Conservation (phyloP, 2,113 vertebrate species). For the Micromys minutus region DNA sequence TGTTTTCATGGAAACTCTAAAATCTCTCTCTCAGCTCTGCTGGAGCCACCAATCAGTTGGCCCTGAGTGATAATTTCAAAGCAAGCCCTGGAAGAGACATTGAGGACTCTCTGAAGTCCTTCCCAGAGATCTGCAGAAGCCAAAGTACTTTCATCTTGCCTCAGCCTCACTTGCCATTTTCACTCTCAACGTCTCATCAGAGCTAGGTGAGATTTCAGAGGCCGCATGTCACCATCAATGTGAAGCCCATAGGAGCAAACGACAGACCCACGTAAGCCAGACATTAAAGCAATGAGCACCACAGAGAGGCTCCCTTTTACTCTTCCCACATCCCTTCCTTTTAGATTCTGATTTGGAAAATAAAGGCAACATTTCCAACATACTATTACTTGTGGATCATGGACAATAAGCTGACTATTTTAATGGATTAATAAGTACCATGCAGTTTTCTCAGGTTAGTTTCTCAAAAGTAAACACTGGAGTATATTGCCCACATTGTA, state of each 20-base stretch:
- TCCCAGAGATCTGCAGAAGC: background rate
- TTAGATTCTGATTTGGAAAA: slow-evolving; percentile 34
- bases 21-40: background rate
- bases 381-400: slow-evolving; percentile 7
- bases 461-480: background rate
- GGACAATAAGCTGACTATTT: slow-evolving; percentile 17
- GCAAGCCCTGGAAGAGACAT: background rate
- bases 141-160: background rate
- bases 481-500: background rate
- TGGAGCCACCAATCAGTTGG: background rate
- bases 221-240: background rate
- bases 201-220: background rate
- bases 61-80: background rate
- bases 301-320: background rate
- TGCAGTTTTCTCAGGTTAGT: background rate
- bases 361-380: background rate
- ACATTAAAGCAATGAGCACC: background rate
- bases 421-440: slow-evolving; percentile 13
- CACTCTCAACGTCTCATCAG: background rate
- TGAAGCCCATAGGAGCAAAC: background rate
- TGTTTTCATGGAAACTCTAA: background rate
- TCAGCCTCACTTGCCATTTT: background rate
- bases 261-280: background rate
- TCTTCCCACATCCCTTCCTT: background rate
- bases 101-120: background rate